Evolutionary conservation across 1,140 invertebrate species (phyloP).

Genomic region (Mycetomoellerius zeteki): DNA sequence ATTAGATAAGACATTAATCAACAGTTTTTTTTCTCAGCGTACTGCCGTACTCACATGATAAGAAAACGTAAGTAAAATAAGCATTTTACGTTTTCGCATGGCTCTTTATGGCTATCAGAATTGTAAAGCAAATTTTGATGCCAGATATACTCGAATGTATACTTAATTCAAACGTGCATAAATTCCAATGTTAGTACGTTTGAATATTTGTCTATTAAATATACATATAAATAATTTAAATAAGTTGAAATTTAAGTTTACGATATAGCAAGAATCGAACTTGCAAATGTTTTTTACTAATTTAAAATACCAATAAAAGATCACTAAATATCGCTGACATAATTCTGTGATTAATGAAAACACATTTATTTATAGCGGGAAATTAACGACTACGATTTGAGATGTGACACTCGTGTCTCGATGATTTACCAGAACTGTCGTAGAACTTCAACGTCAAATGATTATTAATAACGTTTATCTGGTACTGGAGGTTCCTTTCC

Average conservation of each 20-base stretch:
- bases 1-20: slow-evolving; percentile 53
- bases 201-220: background rate
- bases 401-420: background rate
- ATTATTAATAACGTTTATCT: slow-evolving; percentile 77
- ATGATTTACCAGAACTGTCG: slow-evolving; percentile 7
- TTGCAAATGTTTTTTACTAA: background rate
- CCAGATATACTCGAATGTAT: background rate
- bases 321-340: background rate
- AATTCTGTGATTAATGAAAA: background rate
- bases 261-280: background rate
- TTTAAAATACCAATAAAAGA: background rate
- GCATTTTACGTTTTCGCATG: background rate
- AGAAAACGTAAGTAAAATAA: background rate
- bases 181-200: background rate
- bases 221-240: background rate
- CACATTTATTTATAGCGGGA: slow-evolving; percentile 10
- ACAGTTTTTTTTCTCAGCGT: slow-evolving; percentile 33
- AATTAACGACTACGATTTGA: slow-evolving; percentile 6
- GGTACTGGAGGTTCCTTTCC: slow-evolving; percentile 61
- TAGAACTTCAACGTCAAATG: slow-evolving; percentile 47
- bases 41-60: slow-evolving; percentile 7
- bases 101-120: background rate
- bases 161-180: background rate
- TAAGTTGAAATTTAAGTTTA: background rate
- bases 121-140: background rate